Base-by-base conservation (phyloP, 2,888 invertebrate genomes). In the Netelia virgata region DNA sequence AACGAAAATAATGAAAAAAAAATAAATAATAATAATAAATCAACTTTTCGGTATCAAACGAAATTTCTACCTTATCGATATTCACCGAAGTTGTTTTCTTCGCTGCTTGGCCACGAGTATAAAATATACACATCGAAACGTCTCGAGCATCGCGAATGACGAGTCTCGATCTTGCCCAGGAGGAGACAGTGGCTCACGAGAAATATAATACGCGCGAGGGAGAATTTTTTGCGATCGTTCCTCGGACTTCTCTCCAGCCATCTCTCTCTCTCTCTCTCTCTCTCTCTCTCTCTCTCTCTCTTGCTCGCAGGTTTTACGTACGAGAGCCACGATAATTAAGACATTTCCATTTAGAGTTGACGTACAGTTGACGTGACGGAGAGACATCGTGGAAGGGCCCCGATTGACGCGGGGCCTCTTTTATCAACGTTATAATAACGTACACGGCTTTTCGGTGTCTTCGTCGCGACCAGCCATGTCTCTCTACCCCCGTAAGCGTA, bases 261-360 rank as follows among this genome's bases (percentile, higher is more conserved):
- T 61, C 61, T 20, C 28, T 61, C 28, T 28, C 16, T 23, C 61
- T 61, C 18, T 61, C 61, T 86, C 83, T 86, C 83, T 80, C 70
- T 64, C 55, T n/a, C n/a, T n/a, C n/a, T n/a, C n/a, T n/a, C n/a
- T n/a, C 23, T 59, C 61, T 61, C 18, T 61, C 61, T 86, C 83
- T 86, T 84, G 82, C 70, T 64, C 55, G 47, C 55, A 41, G 20
- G n/a, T 47, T 68, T 9, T 68, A 43, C n/a, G 85, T 88, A 89
- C 88, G 90, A 91, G 91, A 90, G 90, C 90, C 88, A 88, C 86
- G 90, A 91, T 91, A 91, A 92, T 92, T 92, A 91, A 92, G 91
- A 91, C 91, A 91, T 91, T 92, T 91, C 91, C 91, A 91, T 92
- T 91, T 91, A 88, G 89, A 91, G 91, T 91, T 90, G 91, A 91